Evolutionary conservation across 2,113 vertebrate genomes (phyloP), one percentile per base, ranked within the genome.

Genomic region (Sinocyclocheilus maitianheensis): DNA sequence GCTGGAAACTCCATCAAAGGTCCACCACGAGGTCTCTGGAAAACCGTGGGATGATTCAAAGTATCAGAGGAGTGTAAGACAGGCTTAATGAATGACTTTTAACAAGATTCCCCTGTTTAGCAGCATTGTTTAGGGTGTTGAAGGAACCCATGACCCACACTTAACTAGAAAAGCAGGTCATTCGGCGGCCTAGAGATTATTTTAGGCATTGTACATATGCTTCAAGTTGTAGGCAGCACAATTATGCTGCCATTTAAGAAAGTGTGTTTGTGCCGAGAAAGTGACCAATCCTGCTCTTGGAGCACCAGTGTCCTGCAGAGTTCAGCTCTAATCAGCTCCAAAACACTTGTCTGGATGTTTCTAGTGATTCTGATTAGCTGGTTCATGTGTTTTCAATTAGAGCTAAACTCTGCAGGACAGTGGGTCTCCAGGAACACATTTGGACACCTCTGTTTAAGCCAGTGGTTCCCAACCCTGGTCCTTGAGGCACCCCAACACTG

Each of bases 1-100:
- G 86, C 94, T 95, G 94, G 51, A 84, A 91, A 90, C 93, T 89
- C 88, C 91, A 93, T 95, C 91, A 91, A 90, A 92, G 89, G 81
- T 90, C 89, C 92, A 90, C 78, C 6, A 83, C 30, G 76, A 84
- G 88, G 43, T 46, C 43, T 46, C 43, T 46, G 43, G 90, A 91
- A 80, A 92, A 89, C 90, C 89, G 48, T 7, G 80, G 24, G 58
- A 30, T 74, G 24, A 62, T 2, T 43, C n/a, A 14, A 13, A 48
- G 82, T 26, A 48, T 79, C 37, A 62, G 67, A 62, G 74, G 48
- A 75, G 53, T 46, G 43, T 9, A 24, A 11, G 26, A 55, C 86
- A 77, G 85, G 75, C 85, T 89, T 85, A 89, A 84, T 87, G 58
- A 87, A 34, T 63, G 51, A 89, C 76, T 40, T 74, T 46, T 26